Evolutionary conservation across 2,113 vertebrate genomes (phyloP).

Genomic region (Hyaena hyaena): DNA sequence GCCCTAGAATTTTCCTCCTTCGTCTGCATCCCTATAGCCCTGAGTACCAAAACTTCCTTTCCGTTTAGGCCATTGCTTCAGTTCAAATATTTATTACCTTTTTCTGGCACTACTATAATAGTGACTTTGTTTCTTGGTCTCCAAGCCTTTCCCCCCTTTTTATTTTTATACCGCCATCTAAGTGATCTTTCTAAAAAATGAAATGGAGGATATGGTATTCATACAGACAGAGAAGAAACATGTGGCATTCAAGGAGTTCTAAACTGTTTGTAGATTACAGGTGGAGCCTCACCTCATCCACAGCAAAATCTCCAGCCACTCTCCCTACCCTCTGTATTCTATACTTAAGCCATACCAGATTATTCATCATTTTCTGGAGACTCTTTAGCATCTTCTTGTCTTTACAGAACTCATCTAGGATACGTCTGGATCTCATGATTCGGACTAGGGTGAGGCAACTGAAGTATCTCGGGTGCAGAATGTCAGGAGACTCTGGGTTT

Average conservation of each 20-base stretch:
- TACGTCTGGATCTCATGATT: background rate
- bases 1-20: background rate
- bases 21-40: background rate
- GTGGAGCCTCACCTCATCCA: background rate
- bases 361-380: background rate
- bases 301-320: background rate
- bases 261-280: background rate
- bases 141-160: background rate
- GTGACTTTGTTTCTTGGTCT: background rate
- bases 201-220: background rate
- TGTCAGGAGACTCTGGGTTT: background rate
- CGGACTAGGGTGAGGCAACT: background rate
- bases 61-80: background rate
- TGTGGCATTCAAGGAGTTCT: background rate
- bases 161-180: background rate
- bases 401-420: background rate
- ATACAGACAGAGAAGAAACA: background rate
- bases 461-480: background rate
- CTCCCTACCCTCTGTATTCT: background rate
- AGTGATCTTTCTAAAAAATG: background rate
- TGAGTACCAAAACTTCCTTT: background rate
- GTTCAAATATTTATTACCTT: background rate
- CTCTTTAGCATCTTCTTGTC: background rate
- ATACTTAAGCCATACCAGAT: background rate
- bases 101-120: background rate